A percentile compares a stretch with the other conserved stretches of the same genome.
Conservation (phyloP, 92 coral and sea anemone genomes). For the Epizoanthus scotinus region DNA sequence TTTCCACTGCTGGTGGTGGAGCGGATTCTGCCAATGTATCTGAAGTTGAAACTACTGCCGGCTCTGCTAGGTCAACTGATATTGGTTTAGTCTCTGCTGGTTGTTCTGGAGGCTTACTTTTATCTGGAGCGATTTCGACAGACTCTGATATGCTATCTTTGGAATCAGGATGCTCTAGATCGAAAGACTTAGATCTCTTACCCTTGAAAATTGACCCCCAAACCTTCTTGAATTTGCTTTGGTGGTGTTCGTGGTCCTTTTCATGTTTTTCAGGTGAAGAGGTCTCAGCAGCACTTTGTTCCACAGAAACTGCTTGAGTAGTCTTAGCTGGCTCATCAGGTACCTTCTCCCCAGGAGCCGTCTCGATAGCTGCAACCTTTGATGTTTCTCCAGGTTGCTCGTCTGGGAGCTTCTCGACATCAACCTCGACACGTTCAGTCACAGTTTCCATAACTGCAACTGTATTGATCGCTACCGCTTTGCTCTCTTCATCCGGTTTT, state of each 20-base stretch:
- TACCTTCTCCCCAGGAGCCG: background rate
- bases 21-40: background rate
- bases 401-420: background rate
- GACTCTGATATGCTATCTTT: conserved; percentile 16
- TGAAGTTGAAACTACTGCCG: background rate
- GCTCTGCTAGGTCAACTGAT: background rate
- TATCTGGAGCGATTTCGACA: background rate
- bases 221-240: conserved; percentile 47
- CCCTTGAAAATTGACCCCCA: conserved; percentile 58
- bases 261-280: conserved; percentile 30
- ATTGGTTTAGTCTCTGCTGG: background rate
- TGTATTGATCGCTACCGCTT: background rate
- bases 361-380: background rate
- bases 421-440: background rate
- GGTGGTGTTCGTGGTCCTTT: conserved; percentile 18
- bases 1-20: background rate
- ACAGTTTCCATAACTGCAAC: background rate
- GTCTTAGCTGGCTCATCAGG: conserved; percentile 12
- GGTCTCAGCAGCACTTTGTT: conserved; percentile 14
- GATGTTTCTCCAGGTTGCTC: conserved; percentile 9
- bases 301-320: background rate
- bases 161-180: conserved; percentile 26
- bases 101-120: background rate
- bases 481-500: conserved; percentile 14
- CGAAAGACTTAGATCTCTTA: conserved; percentile 33